Evolutionary conservation across 1,140 invertebrate species (phyloP).

Genomic region (Bombus affinis): DNA sequence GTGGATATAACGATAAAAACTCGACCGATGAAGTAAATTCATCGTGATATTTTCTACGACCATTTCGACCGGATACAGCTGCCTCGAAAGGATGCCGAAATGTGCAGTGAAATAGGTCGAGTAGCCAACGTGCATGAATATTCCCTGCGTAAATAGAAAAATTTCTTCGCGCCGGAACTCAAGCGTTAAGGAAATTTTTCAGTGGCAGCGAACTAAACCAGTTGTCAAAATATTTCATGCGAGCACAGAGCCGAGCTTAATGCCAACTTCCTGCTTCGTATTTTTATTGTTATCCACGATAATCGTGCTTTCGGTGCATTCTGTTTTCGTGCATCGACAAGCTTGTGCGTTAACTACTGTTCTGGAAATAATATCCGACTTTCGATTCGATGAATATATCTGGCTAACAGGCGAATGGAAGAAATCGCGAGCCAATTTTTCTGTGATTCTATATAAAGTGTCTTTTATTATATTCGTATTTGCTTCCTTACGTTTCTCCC

Average conservation of each 20-base stretch:
- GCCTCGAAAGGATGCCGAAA: slow-evolving; percentile 15
- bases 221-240: not conserved
- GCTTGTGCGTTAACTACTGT: not conserved
- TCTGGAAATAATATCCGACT: not conserved
- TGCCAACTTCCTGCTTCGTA: not conserved
- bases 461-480: not conserved
- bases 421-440: not conserved
- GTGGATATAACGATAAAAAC: slow-evolving; percentile 34
- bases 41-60: slow-evolving; percentile 31
- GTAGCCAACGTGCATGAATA: not conserved
- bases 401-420: not conserved
- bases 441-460: not conserved
- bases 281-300: slow-evolving; percentile 1
- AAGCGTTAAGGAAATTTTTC: slow-evolving; percentile 11
- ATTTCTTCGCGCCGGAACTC: slow-evolving; percentile 3
- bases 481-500: not conserved
- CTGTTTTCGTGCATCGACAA: not conserved
- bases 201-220: not conserved
- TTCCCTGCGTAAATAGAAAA: slow-evolving; percentile 19
- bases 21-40: slow-evolving; percentile 41
- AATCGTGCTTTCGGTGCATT: not conserved
- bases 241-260: not conserved
- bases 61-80: slow-evolving; percentile 17
- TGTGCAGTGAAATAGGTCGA: slow-evolving; percentile 12
- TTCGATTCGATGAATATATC: not conserved